Evolutionary conservation across 2,113 vertebrate species (phyloP).

Genomic region (Malurus melanocephalus): DNA sequence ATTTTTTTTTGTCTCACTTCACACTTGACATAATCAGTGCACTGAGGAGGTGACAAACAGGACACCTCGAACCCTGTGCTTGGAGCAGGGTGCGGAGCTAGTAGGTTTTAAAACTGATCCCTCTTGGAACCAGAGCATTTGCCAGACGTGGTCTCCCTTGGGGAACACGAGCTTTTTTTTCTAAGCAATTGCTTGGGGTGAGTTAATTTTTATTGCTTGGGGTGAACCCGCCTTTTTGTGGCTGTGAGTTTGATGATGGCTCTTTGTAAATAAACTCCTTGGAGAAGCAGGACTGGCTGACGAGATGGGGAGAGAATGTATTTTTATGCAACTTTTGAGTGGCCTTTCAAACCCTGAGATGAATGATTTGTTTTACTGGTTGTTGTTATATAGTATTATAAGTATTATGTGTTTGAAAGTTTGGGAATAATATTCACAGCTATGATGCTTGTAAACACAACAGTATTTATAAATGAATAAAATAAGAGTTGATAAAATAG

Average conservation of each 20-base stretch:
- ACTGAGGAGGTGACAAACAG: not conserved
- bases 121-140: constrained; percentile 30
- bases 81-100: not conserved
- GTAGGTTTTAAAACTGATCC: constrained; percentile 1
- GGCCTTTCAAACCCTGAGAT: constrained; percentile 78
- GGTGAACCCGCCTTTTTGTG: constrained; percentile 14
- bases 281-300: constrained; percentile 56
- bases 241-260: constrained; percentile 45
- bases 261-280: constrained; percentile 70
- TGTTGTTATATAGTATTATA: constrained; percentile 72
- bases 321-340: constrained; percentile 82
- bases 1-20: not conserved
- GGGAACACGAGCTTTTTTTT: not conserved
- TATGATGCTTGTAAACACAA: constrained; percentile 80
- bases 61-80: not conserved
- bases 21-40: not conserved
- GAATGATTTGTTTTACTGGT: constrained; percentile 74
- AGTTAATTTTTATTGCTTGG: constrained; percentile 46
- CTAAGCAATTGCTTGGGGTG: constrained; percentile 46
- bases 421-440: constrained; percentile 76
- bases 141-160: constrained; percentile 1
- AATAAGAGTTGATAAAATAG: constrained; percentile 70
- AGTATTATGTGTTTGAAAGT: constrained; percentile 77
- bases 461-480: constrained; percentile 82
- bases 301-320: constrained; percentile 74